Percentiles rank a stretch among this genome's conserved stretches.
phyloP scores from a whole-genome alignment of 2,888 invertebrate genomes.

The Agrochola lota region DNA sequence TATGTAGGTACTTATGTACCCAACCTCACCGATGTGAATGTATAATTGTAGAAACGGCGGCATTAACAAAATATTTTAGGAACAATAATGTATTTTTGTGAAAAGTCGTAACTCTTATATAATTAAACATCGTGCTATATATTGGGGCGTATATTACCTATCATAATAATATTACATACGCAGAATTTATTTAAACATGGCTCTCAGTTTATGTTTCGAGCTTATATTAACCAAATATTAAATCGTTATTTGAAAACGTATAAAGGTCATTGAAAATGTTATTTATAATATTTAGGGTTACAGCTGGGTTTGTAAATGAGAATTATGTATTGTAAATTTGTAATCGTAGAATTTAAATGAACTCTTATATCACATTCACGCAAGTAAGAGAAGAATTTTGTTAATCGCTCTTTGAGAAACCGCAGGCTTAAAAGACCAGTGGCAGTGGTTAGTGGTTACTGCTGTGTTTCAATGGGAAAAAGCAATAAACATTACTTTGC shows the following conservation, averaged over 20 bases:
- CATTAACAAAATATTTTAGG: slow-evolving; percentile 35
- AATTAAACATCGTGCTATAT: slow-evolving; percentile 35
- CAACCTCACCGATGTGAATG: slow-evolving; percentile 37
- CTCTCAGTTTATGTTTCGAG: slow-evolving; percentile 9
- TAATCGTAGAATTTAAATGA: slow-evolving; percentile 31
- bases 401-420: slow-evolving; percentile 36
- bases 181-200: slow-evolving; percentile 25
- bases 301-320: slow-evolving; percentile 7
- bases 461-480: slow-evolving; percentile 44
- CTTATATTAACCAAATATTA: slow-evolving; percentile 3
- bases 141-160: slow-evolving; percentile 15
- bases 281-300: slow-evolving; percentile 9
- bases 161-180: slow-evolving; percentile 25
- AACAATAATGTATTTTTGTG: slow-evolving; percentile 47
- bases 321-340: slow-evolving; percentile 16
- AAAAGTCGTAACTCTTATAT: slow-evolving; percentile 13
- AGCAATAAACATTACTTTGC: slow-evolving; percentile 54
- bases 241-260: slow-evolving; percentile 38
- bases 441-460: slow-evolving; percentile 48
- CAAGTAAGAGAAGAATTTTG: slow-evolving; percentile 34
- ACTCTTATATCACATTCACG: slow-evolving; percentile 36
- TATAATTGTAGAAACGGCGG: slow-evolving; percentile 41
- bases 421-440: slow-evolving; percentile 17
- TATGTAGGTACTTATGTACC: slow-evolving; percentile 23
- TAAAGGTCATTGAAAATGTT: slow-evolving; percentile 18